phyloP scores from a whole-genome alignment of 2,113 vertebrate genomes.

The Datnioides undecimradiatus region DNA sequence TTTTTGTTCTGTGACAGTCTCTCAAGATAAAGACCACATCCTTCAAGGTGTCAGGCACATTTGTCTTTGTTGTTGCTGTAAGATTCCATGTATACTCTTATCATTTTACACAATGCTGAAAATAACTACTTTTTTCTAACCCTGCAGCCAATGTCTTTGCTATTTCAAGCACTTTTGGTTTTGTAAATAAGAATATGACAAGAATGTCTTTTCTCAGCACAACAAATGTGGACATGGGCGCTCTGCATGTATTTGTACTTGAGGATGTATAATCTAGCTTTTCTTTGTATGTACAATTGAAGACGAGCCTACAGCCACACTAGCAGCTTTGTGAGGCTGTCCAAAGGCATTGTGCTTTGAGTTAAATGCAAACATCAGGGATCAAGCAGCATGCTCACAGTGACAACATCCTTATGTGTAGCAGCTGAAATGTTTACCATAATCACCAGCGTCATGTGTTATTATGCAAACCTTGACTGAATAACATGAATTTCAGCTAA shows the following conservation, averaged over 20 bases:
- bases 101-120: constrained; percentile 10
- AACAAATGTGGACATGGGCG: neutral
- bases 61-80: constrained; percentile 22
- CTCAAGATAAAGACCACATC: constrained; percentile 9
- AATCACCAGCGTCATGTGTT: neutral
- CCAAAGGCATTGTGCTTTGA: neutral
- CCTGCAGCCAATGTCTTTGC: constrained; percentile 7
- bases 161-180: constrained; percentile 17
- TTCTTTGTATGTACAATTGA: neutral
- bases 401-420: neutral
- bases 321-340: neutral
- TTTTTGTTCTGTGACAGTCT: constrained; percentile 1
- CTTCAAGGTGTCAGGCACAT: constrained; percentile 24
- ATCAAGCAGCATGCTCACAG: neutral
- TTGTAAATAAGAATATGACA: constrained; percentile 10
- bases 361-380: neutral
- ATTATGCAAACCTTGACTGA: neutral
- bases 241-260: neutral
- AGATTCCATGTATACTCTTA: neutral
- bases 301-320: neutral
- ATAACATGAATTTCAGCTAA: neutral
- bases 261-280: neutral
- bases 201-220: neutral
- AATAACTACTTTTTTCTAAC: constrained; percentile 16
- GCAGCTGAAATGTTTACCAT: neutral